Base-by-base conservation (phyloP, 2,797 vertebrate species). In the Enteromius anoplus region DNA sequence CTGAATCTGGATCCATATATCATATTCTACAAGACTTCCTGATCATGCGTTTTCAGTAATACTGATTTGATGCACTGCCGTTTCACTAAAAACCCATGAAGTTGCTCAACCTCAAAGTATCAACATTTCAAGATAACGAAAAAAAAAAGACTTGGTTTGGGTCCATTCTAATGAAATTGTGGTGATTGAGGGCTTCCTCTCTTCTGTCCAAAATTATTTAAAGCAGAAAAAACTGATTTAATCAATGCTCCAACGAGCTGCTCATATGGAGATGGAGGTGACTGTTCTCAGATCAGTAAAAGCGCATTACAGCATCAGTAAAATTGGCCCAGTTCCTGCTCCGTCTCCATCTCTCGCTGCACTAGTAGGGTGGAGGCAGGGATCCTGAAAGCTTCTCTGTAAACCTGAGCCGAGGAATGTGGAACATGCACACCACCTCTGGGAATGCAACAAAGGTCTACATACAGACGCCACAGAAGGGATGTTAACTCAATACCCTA, bases 391-490 rank as follows among this genome's bases (percentile, higher is more conserved):
- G 77, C 65, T 68, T 34, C 65, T 60, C 65, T 73, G 66, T 82
- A 85, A 84, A 88, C 72, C 68, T 75, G 85, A 88, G 80, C 62
- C 6, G 45, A 71, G 60, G 58, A 76, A 85, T 80, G 55, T 84
- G 81, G 81, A 84, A 81, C 83, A 81, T 62, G 75, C 73, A 81
- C 58, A 75, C 40, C 58, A 66, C 87, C 73, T 79, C 49, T 55
- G 83, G 77, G 76, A 81, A 85, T 73, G 80, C 77, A 80, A 65
- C 73, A 78, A 65, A 79, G 19, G 26, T 71, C 34, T 68, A 14
- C 71, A 82, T 42, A 21, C 55, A 76, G 71, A 75, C 17, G 3
- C 23, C 40, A 68, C 69, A 62, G 45, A 29, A 23, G n/a, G 26
- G 60, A 73, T 37, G 42, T 32, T 71, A 47, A 64, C 58, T 66